Evolutionary conservation across 1,140 invertebrate species (phyloP).

Genomic region (Panagrolaimus sp.): DNA sequence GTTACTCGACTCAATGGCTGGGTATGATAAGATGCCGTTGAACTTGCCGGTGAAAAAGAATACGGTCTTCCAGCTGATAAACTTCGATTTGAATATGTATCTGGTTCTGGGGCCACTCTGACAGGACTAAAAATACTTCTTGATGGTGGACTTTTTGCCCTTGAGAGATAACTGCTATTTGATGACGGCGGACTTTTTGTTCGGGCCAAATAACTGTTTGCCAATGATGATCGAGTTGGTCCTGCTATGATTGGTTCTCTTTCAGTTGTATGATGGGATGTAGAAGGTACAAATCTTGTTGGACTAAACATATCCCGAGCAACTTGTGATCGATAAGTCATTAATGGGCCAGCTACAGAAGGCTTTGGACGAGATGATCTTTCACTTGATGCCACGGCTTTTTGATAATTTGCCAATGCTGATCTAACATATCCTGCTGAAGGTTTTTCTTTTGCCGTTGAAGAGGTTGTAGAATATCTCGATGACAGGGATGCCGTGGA

Average conservation of each 20-base stretch:
- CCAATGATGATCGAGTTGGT: no score
- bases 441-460: neutral
- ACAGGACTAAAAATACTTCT: no score
- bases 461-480: neutral
- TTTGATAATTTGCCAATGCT: constrained; percentile 11
- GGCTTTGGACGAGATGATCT: neutral
- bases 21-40: neutral
- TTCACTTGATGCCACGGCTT: constrained; percentile 5
- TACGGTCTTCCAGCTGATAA: neutral
- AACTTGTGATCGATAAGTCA: constrained; percentile 2
- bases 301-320: constrained; percentile 14
- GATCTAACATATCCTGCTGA: neutral
- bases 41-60: neutral
- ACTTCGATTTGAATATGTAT: neutral
- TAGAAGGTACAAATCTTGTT: neutral
- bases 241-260: neutral
- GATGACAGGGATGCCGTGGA: neutral
- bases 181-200: neutral
- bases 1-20: neutral
- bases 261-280: no score
- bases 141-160: neutral
- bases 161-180: neutral
- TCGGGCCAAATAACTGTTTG: neutral
- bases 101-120: neutral
- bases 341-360: neutral